phyloP scores from a whole-genome alignment of 2,888 invertebrate genomes.

The Gymnocheta viridis region DNA sequence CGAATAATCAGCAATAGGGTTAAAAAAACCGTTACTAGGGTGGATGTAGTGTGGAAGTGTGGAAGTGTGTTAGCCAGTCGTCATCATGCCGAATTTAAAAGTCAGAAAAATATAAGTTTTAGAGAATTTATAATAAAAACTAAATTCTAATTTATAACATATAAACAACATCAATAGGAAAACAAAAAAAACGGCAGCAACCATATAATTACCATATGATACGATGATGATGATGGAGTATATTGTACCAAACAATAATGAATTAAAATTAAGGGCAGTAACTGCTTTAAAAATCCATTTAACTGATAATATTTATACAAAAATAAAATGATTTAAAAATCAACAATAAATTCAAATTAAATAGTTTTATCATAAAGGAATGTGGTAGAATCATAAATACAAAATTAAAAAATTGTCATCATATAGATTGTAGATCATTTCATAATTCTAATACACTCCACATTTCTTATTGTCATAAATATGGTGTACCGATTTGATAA shows the following conservation, averaged over 20 bases:
- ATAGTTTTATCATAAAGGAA: constrained; percentile 15
- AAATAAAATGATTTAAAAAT: constrained; percentile 24
- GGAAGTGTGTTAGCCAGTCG: constrained; percentile 51
- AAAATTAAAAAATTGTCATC: not conserved
- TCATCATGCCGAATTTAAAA: constrained; percentile 26
- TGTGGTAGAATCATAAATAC: constrained; percentile 29
- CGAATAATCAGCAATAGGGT: constrained; percentile 81
- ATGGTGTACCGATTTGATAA: constrained; percentile 21
- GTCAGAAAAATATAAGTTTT: constrained; percentile 33
- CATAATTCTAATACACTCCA: not conserved
- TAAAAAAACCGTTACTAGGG: constrained; percentile 70
- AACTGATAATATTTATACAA: constrained; percentile 63
- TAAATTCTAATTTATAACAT: constrained; percentile 40
- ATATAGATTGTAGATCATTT: constrained; percentile 7
- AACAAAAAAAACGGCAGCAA: constrained; percentile 29
- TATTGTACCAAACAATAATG: constrained; percentile 37
- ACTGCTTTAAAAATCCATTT: constrained; percentile 56
- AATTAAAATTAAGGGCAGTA: constrained; percentile 47
- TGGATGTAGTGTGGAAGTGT: constrained; percentile 64
- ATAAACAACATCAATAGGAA: constrained; percentile 40
- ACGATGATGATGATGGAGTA: constrained; percentile 11
- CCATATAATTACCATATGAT: not conserved
- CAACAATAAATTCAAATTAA: constrained; percentile 47
- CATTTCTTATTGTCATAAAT: not conserved
- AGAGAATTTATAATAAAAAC: constrained; percentile 41